Base-by-base conservation (phyloP, 2,888 invertebrate genomes). In the Drosophila aldrichi region DNA sequence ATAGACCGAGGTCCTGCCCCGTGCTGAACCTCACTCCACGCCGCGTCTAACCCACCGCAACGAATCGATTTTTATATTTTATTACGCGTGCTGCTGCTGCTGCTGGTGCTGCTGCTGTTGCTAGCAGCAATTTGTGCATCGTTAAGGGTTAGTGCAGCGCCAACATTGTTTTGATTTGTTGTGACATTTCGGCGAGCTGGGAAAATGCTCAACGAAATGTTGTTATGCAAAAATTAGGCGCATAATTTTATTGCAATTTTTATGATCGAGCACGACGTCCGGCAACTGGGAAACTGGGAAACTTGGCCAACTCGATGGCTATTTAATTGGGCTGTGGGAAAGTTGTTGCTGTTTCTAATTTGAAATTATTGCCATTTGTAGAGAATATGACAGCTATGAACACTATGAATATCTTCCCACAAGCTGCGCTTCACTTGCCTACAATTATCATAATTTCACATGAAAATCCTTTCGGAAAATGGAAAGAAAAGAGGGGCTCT, bases 161-260 rank as follows among this genome's bases (percentile, higher is more conserved):
- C 81, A 67, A 63, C 69, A 77, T 20, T 46, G 54, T 92, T 92
- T 88, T 92, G 92, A 92, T 91, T 93, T 93, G 93, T 93, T 92
- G 91, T 93, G 92, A 92, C 92, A 93, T 82, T 82, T 78, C 90
- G 77, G 78, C 88, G 69, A 29, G 32, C 63, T 72, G 74, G 70
- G 49, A 66, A 62, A 66, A 57, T 69, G 65, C 64, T 52, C 29
- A 29, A n/a, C 63, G 29, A 82, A 91, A 91, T 91, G 90, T 86
- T 91, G 91, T 91, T 92, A 92, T 92, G 92, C 92, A 91, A 91
- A 92, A 91, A 91, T 90, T 79, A 81, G 75, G 90, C 92, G 90
- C 81, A 89, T 88, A 79, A 92, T 92, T 92, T 92, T 91, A 92
- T 92, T 92, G 92, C 92, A 81, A 89, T 92, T 91, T 91, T 89